These are phyloP conservation scores for Caenorhabditis sp. DNA, from an alignment of 2,888 invertebrate species.

Conservation along the genomic window DNA sequence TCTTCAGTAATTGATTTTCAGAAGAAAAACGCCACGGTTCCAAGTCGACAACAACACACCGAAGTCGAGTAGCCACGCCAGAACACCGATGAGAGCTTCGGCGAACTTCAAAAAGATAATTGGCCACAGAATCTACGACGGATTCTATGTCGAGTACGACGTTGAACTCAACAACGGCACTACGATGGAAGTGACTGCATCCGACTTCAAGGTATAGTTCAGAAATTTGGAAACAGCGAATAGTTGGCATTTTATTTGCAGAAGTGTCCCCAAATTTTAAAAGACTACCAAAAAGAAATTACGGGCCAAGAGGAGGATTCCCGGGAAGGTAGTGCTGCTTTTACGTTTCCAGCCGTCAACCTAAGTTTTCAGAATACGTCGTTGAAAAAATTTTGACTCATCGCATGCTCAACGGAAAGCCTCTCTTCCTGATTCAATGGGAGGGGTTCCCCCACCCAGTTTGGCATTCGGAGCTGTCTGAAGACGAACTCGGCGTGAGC, in stretches of 20 bases:
- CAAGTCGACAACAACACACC: background rate
- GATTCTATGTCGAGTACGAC: slow-evolving; percentile 24
- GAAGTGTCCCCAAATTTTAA: background rate
- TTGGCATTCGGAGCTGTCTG: slow-evolving; percentile 16
- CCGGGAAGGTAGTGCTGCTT: background rate
- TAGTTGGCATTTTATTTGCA: background rate
- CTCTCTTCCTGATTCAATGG: slow-evolving; percentile 28
- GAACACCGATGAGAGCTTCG: slow-evolving; percentile 1
- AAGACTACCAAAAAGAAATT: slow-evolving; percentile 7
- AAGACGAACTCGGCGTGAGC: slow-evolving; percentile 4
- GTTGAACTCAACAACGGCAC: slow-evolving; percentile 5
- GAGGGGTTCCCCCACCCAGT: slow-evolving; percentile 10
- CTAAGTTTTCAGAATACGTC: slow-evolving; percentile 5
- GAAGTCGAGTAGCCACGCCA: background rate
- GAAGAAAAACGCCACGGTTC: background rate
- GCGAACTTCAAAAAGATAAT: slow-evolving; percentile 10
- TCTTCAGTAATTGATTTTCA: background rate
- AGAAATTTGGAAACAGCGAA: background rate
- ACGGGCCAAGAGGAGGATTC: slow-evolving; percentile 1
- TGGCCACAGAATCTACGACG: slow-evolving; percentile 10
- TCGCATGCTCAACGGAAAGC: background rate
- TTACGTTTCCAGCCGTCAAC: background rate
- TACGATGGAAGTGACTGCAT: slow-evolving; percentile 5
- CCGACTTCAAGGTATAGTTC: slow-evolving; percentile 1
- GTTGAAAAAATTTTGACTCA: slow-evolving; percentile 17